A percentile compares a stretch with the other conserved stretches of the same genome.
These are phyloP conservation scores for Oncorhynchus keta DNA, from an alignment of 2,113 vertebrate genomes.

Conservation along the genomic window DNA sequence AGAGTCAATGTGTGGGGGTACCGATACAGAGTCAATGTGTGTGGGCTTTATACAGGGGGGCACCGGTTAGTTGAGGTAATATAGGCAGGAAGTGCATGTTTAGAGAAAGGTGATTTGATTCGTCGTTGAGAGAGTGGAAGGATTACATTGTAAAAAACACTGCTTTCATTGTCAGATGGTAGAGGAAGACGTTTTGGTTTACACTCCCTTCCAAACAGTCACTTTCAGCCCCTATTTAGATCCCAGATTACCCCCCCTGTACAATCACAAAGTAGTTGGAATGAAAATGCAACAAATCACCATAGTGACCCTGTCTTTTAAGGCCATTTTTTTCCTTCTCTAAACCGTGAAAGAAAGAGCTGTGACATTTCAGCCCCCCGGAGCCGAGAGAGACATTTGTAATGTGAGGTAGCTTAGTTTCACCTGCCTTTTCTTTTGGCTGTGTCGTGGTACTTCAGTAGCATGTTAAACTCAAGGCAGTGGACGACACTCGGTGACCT, in stretches of 20 bases:
- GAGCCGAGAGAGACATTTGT: conserved; percentile 70
- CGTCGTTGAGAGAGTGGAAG: conserved; percentile 56
- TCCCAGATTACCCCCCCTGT: conserved; percentile 63
- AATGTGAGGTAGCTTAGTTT: conserved; percentile 67
- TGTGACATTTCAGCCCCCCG: conserved; percentile 25
- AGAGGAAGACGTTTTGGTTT: conserved; percentile 55
- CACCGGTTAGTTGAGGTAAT: too few species aligned
- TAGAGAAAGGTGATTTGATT: conserved; percentile 54
- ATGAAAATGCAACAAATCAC: conserved; percentile 77
- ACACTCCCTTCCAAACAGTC: conserved; percentile 65
- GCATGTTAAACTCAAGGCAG: conserved; percentile 87
- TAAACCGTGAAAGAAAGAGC: conserved; percentile 62
- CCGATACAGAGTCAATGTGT: too few species aligned
- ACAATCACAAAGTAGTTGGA: conserved; percentile 61
- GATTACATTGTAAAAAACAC: conserved; percentile 39
- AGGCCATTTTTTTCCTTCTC: not conserved
- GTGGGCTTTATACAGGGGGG: too few species aligned
- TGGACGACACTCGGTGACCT: conserved; percentile 69
- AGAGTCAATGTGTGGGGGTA: too few species aligned
- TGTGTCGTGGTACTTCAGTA: conserved; percentile 84
- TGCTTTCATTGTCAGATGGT: conserved; percentile 49
- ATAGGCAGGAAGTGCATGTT: conserved; percentile 50
- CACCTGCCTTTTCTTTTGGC: conserved; percentile 66
- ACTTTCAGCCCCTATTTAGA: conserved; percentile 70
- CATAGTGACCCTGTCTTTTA: too few species aligned